phyloP scores from a whole-genome alignment of 2,113 vertebrate genomes.

The Isurus oxyrinchus region DNA sequence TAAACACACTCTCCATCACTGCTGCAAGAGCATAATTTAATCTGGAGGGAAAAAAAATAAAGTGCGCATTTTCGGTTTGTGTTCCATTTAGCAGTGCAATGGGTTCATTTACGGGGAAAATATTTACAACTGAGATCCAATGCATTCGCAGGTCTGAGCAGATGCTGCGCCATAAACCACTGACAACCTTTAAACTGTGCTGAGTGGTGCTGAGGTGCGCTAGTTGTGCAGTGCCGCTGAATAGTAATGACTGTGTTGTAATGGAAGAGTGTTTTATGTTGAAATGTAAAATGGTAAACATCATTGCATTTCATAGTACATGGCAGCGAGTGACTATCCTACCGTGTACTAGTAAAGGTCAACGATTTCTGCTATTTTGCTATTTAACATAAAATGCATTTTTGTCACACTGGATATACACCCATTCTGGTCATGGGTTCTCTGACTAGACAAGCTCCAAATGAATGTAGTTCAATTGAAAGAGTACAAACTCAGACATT shows the following conservation, averaged over 20 bases:
- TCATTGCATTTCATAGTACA: not conserved
- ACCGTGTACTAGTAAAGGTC: not conserved
- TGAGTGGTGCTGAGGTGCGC: not conserved
- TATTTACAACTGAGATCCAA: not conserved
- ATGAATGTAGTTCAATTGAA: not conserved
- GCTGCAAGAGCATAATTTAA: not conserved
- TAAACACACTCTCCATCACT: not conserved
- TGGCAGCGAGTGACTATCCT: not conserved
- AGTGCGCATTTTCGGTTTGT: not conserved
- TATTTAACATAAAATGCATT: not conserved
- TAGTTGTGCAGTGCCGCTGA: not conserved
- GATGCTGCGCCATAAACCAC: not conserved
- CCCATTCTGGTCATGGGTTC: not conserved
- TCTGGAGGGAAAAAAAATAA: not conserved
- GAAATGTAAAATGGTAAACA: not conserved
- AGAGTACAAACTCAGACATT: not conserved
- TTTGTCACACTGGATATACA: not conserved
- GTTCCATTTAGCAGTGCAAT: no score
- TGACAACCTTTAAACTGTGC: not conserved
- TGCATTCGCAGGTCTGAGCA: not conserved
- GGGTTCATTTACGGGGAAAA: not conserved
- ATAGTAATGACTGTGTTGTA: not conserved
- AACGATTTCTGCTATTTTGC: constrained; percentile 1
- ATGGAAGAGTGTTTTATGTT: not conserved
- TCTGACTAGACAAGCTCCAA: not conserved